Evolutionary conservation across 2,888 invertebrate genomes (phyloP).

Genomic region (Cyclophora punctaria): DNA sequence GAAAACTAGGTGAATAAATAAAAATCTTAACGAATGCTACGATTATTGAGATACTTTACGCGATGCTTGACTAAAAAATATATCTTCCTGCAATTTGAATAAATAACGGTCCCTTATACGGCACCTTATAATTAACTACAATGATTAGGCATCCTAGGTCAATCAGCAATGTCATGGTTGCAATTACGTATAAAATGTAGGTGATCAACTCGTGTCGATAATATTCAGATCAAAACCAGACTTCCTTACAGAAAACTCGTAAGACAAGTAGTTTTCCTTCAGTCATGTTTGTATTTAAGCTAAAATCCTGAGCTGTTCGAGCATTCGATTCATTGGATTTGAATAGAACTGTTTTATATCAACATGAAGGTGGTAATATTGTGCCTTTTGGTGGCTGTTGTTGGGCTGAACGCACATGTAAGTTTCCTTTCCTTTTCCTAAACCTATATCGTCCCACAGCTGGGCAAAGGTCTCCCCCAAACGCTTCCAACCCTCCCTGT

Average conservation of each 20-base stretch:
- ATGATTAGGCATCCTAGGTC: too few species aligned
- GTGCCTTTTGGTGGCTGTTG: conserved; percentile 36
- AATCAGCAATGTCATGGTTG: too few species aligned
- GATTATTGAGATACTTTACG: too few species aligned
- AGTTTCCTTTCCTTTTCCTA: conserved; percentile 17
- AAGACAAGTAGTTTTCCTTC: conserved; percentile 33
- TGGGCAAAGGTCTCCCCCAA: too few species aligned
- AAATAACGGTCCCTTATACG: too few species aligned
- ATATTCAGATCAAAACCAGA: conserved; percentile 1
- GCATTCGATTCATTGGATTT: conserved; percentile 14
- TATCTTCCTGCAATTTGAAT: too few species aligned
- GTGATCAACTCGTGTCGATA: conserved; percentile 5
- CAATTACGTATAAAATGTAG: not conserved
- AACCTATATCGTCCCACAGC: too few species aligned
- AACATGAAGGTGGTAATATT: conserved; percentile 27
- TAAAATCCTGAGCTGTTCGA: conserved; percentile 6
- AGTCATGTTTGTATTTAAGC: conserved; percentile 29
- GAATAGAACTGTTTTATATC: conserved; percentile 4
- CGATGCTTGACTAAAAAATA: too few species aligned
- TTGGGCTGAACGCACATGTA: conserved; percentile 30
- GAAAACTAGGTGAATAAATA: too few species aligned
- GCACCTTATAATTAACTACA: too few species aligned
- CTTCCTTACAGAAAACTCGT: conserved; percentile 16
- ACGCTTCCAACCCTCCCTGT: too few species aligned
- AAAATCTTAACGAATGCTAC: too few species aligned